Base-by-base conservation (phyloP, 2,888 invertebrate genomes). In the Scaptomyza flava region DNA sequence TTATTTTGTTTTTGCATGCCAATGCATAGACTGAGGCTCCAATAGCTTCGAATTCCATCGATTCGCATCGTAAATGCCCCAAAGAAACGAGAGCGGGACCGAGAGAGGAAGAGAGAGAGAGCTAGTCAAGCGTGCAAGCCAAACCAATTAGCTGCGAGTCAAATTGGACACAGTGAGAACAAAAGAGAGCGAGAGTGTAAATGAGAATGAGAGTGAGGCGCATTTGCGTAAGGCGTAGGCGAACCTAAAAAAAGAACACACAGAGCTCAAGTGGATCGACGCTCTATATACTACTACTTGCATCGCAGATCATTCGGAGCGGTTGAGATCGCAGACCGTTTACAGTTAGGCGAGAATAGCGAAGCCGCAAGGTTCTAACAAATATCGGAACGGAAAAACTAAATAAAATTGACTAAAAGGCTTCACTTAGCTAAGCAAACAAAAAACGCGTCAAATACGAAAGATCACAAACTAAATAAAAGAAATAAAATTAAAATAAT, bases 291-390 rank as follows among this genome's bases (percentile, higher is more conserved):
- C n/a, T n/a, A n/a, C n/a, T n/a, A n/a, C 34, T 6, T 54, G 38
- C 71, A 71, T 23, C 23, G 60, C 71, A 78, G 73, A 27, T 27
- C 27, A 27, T 27, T 27, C 27, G 6, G 77, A 78, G 79, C 81
- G 23, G 38, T 17, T 23, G 34, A 54, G 64, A 62, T 65, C 56
- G 57, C 65, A 46, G 27, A n/a, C 65, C 46, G 76, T 57, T 54
- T 48, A 83, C 80, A 90, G 90, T 90, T 79, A 64, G 77, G 70
- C 74, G 78, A 80, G 87, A 70, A 75, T 75, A 84, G 78, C 77
- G 80, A 63, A 85, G 79, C 72, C 73, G 90, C 65, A 65, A 74
- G 80, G 90, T 87, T 78, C 79, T 60, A 45, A 63, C 9, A 43
- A 17, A 31, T 17, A 48, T 33, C 62, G 59, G 11, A 68, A 42